A percentile compares a stretch with the other conserved stretches of the same genome.
Conservation (phyloP, 2,888 invertebrate species). For the Augiades crinisus region DNA sequence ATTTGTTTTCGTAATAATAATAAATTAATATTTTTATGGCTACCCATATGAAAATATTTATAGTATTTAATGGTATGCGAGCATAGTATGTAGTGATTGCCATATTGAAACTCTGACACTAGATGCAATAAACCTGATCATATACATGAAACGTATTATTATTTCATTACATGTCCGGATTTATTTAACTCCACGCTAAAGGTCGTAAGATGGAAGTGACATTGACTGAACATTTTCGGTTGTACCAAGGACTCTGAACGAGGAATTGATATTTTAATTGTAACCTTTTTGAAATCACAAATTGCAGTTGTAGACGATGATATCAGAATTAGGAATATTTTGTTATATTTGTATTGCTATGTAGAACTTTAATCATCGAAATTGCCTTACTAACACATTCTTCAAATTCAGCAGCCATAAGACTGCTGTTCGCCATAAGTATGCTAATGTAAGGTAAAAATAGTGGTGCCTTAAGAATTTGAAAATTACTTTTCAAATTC, state of each 20-base stretch:
- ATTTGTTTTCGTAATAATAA: too few relatives aligned
- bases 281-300: background rate
- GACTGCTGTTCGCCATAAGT: too few relatives aligned
- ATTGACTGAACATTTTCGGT: background rate
- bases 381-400: too few relatives aligned
- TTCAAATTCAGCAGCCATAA: too few relatives aligned
- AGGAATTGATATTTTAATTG: background rate
- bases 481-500: too few relatives aligned
- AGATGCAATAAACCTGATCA: background rate
- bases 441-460: too few relatives aligned
- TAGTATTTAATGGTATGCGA: too few relatives aligned
- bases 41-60: conserved; percentile 5
- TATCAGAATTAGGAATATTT: too few relatives aligned
- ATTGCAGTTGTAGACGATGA: background rate
- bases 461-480: too few relatives aligned
- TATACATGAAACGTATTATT: background rate
- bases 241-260: background rate
- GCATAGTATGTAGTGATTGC: background rate
- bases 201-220: background rate
- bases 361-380: too few relatives aligned
- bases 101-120: background rate
- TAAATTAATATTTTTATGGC: too few relatives aligned
- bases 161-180: background rate
- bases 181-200: background rate
- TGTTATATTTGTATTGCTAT: too few relatives aligned